Evolutionary conservation across 1,140 invertebrate genomes (phyloP).

Genomic region (Lamellibrachia luymesi): DNA sequence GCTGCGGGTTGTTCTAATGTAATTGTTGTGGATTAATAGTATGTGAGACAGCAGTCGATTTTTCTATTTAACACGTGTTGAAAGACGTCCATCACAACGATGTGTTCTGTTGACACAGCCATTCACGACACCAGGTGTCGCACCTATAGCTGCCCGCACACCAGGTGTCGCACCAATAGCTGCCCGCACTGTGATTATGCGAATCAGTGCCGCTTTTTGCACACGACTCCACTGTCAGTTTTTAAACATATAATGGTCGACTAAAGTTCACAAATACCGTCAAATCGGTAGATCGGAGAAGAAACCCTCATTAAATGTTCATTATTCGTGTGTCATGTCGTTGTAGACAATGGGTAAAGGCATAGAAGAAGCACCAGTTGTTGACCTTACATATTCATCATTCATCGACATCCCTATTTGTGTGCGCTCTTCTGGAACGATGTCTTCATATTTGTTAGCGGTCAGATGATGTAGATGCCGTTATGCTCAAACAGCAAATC

Average conservation of each 20-base stretch:
- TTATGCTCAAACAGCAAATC: not conserved
- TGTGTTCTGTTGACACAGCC: not conserved
- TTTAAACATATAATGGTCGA: not conserved
- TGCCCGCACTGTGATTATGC: not conserved
- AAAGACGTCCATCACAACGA: not conserved
- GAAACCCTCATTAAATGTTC: not conserved
- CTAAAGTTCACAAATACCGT: not conserved
- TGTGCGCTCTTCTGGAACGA: slow-evolving; percentile 17
- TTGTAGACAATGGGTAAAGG: not conserved
- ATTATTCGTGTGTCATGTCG: not conserved
- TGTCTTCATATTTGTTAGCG: slow-evolving; percentile 36
- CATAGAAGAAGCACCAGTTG: not conserved
- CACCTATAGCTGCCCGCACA: not conserved
- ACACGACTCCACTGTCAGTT: not conserved
- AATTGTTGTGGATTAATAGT: not conserved
- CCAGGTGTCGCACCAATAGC: not conserved
- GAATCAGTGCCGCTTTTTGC: not conserved
- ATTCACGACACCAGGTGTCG: not conserved
- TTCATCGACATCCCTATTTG: not conserved
- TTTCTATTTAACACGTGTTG: not conserved
- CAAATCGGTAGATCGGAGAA: not conserved
- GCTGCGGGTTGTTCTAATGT: not conserved
- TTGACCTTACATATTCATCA: not conserved
- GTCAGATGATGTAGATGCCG: not conserved
- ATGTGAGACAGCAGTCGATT: not conserved